Evolutionary conservation across 2,797 vertebrate genomes (phyloP), one percentile per base, ranked within the genome.

Genomic region (Danio aesculapii): DNA sequence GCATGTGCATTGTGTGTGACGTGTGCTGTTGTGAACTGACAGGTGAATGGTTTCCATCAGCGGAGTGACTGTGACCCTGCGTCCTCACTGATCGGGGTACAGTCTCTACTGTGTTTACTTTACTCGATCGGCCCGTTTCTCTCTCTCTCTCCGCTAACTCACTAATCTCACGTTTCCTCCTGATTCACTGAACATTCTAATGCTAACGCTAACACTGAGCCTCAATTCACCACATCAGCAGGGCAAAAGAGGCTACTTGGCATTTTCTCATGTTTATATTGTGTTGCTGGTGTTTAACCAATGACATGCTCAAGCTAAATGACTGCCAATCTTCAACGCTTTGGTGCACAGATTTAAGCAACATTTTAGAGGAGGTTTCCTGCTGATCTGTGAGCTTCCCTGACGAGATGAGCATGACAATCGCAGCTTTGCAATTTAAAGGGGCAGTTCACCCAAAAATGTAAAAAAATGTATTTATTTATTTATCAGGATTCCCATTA

Each of bases 41-140:
- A 98, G 97, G 96, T 97, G 86, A 97, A 97, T 91, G 96, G 95
- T 89, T 95, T 95, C 95, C 91, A 84, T 17, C 92, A 93, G 93
- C 92, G 91, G 93, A 88, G 91, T 87, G 90, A 92, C 84, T 92
- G 85, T 91, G 87, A 93, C 91, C 87, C 88, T 91, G 91, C 91
- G 84, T 83, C 94, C 87, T 81, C 93, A 87, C 86, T 93, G 88
- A 89, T 93, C 88, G 94, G 94, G 97, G 97, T 99, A 99, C 89
- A 93, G 96, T 97, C 30, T 30, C 3, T 30, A 30, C 30, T 1
- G 30, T 30, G 30, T 30, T 30, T 3, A 30, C 30, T 30, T 30
- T 30, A 3, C 30, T 30, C 30, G 30, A 30, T 30, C 30, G 1
- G 30, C 30, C 3, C 30, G 30, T 30, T 30, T 30, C 30, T 1